Base-by-base conservation (phyloP, 2,888 invertebrate species). In the Acanthacorydalis orientalis region DNA sequence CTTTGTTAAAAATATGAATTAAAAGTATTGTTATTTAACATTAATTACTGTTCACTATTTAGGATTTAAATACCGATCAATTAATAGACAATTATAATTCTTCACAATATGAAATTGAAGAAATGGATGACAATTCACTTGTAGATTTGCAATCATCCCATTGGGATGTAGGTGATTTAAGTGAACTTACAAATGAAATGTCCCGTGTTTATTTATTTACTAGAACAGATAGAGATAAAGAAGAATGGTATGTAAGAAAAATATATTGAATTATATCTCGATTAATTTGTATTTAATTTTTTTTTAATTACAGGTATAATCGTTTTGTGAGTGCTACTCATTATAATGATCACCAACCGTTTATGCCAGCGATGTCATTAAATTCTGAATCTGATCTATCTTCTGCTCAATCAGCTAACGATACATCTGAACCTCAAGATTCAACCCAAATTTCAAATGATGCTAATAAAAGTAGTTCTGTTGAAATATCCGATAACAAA, bases 161-260 rank as follows among this genome's bases (percentile, higher is more conserved):
- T 14, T 47, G 47, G 47, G 43, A 47, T 23, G 43, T 34, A 11
- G 31, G 33, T 31, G 43, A 23, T 9, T 23, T 16, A 8, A 10
- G 9, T 8, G 42, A 41, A 43, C 12, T 33, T 8, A 8, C 31
- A 12, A 32, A 41, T n/a, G 35, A 47, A 23, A 47, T 15, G 38
- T 47, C 49, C 10, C 44, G 48, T 37, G 56, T 82, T 50, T 77
- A 72, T 58, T 61, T 83, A 48, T 85, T 86, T 63, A 81, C 83
- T 4, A 71, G 91, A 50, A 84, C 88, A n/a, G 83, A 86, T 54
- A 70, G 90, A 46, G 89, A 91, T 58, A 93, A 93, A 64, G 90
- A 90, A 64, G 83, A 89, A 57, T 92, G 92, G 92, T 91, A 70
- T 58, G 59, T 37, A 7, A 12, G 7, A 37, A 37, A 6, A 12